Evolutionary conservation across 2,888 invertebrate species (phyloP).

Genomic region (Eilema griseolum): DNA sequence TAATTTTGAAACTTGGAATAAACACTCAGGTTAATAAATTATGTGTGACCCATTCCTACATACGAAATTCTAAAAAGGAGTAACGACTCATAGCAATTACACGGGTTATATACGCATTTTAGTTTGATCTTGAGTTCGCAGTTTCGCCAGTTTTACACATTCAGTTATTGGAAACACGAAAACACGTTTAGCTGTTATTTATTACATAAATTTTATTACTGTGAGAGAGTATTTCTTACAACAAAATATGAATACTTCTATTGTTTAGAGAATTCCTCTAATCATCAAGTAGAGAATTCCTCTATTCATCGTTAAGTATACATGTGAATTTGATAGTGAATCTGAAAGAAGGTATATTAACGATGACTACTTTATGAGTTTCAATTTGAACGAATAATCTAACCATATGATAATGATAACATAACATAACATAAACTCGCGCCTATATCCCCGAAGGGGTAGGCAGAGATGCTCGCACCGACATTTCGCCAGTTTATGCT

Average conservation of each 20-base stretch:
- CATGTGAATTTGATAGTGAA: background rate
- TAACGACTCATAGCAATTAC: slow-evolving; percentile 60
- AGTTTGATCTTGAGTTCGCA: slow-evolving; percentile 39
- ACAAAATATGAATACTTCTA: background rate
- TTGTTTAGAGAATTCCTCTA: background rate
- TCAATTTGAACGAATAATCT: too few species aligned
- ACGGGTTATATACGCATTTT: slow-evolving; percentile 49
- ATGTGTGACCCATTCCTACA: slow-evolving; percentile 11
- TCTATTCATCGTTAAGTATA: too few species aligned
- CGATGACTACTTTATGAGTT: background rate
- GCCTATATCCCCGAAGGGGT: too few species aligned
- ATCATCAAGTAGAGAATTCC: background rate
- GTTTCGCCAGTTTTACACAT: slow-evolving; percentile 44
- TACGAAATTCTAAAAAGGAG: slow-evolving; percentile 47
- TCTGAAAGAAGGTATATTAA: background rate
- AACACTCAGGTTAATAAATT: background rate
- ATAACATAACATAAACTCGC: too few species aligned
- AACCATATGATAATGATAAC: too few species aligned
- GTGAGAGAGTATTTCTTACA: background rate
- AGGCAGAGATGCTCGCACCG: too few species aligned
- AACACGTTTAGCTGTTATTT: slow-evolving; percentile 28
- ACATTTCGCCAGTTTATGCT: too few species aligned
- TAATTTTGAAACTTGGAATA: background rate
- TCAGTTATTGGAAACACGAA: slow-evolving; percentile 41
- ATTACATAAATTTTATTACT: background rate